Evolutionary conservation across 2,888 invertebrate genomes (phyloP).

Genomic region (Campoplex nolae): DNA sequence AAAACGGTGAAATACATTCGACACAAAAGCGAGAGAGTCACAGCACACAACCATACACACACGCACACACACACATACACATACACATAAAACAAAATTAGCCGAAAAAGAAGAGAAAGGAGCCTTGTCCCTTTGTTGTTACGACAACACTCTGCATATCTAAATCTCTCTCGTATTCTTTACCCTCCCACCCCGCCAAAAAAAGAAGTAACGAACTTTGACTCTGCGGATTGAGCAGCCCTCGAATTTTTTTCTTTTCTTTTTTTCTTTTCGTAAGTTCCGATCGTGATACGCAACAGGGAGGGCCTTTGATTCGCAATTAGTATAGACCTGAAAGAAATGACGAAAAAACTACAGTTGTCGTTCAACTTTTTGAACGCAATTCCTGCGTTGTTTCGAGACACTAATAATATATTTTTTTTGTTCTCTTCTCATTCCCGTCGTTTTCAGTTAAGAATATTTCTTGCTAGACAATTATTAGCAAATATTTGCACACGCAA

Average conservation of each 20-base stretch:
- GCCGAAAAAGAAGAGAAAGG: constrained; percentile 55
- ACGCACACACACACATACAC: neutral
- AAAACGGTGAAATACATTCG: constrained; percentile 31
- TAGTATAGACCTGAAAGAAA: constrained; percentile 8
- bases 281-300: neutral
- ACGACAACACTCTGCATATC: constrained; percentile 68
- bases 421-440: constrained; percentile 26
- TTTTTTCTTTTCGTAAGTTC: constrained; percentile 17
- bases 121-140: constrained; percentile 67
- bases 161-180: constrained; percentile 69
- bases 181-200: constrained; percentile 41
- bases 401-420: constrained; percentile 24
- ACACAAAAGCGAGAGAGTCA: constrained; percentile 40
- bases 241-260: constrained; percentile 18
- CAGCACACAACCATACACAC: constrained; percentile 6
- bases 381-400: constrained; percentile 31
- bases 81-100: constrained; percentile 47
- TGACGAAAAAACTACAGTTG: constrained; percentile 22
- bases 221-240: constrained; percentile 25
- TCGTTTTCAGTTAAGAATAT: constrained; percentile 25
- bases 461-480: constrained; percentile 35
- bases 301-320: neutral
- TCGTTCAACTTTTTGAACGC: constrained; percentile 34
- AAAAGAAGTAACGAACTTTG: constrained; percentile 43
- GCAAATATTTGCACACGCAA: constrained; percentile 9